Conservation (phyloP, 2,888 invertebrate genomes). For the Octonoba sinensis region DNA sequence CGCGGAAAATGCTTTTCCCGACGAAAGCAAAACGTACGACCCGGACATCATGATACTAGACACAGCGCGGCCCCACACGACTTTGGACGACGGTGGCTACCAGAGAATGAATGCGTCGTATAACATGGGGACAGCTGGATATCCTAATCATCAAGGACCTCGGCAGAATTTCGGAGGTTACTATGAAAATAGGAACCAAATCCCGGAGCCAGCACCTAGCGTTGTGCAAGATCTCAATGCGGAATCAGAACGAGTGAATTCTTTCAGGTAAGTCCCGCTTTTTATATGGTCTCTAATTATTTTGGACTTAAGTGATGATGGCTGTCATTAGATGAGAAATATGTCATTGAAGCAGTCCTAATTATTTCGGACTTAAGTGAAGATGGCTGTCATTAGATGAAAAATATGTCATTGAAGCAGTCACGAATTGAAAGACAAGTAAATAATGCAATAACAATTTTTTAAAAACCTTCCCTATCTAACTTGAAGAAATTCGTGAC, state of each 20-base stretch:
- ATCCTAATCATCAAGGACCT: conserved; percentile 2
- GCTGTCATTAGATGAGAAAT: too few species aligned
- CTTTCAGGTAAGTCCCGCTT: conserved; percentile 20
- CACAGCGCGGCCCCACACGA: background rate
- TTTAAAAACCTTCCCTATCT: too few species aligned
- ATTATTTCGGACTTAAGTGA: too few species aligned
- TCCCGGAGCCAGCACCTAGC: conserved; percentile 9
- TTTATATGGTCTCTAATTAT: background rate
- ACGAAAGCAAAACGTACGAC: conserved; percentile 21
- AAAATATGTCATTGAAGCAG: too few species aligned
- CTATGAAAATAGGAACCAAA: conserved; percentile 38
- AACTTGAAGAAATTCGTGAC: too few species aligned
- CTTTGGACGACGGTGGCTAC: conserved; percentile 13
- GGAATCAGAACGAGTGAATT: conserved; percentile 15
- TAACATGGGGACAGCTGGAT: background rate
- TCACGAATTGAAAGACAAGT: too few species aligned
- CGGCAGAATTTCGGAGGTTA: conserved; percentile 24
- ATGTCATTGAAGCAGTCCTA: too few species aligned
- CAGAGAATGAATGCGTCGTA: conserved; percentile 16
- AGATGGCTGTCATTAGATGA: too few species aligned
- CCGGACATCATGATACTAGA: conserved; percentile 6
- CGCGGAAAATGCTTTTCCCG: conserved; percentile 31
- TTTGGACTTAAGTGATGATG: too few species aligned
- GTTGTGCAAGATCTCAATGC: conserved; percentile 35
- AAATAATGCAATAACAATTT: too few species aligned